phyloP scores from a whole-genome alignment of 1,140 invertebrate species.

The Ostrea edulis region DNA sequence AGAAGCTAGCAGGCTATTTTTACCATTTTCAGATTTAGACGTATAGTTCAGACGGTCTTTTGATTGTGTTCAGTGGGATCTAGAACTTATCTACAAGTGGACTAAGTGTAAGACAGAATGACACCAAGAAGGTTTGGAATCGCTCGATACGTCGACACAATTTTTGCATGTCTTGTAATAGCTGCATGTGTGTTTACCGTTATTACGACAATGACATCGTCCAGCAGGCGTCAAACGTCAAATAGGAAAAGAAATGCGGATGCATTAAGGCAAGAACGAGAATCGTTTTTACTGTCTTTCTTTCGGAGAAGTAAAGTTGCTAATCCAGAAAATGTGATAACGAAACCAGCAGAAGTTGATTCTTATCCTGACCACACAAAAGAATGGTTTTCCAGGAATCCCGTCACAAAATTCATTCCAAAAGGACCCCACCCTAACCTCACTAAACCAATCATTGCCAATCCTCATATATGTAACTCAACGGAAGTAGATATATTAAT shows the following conservation, averaged over 20 bases:
- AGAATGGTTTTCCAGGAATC: not conserved
- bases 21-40: constrained; percentile 28
- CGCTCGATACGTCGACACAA: not conserved
- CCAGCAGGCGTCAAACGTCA: not conserved
- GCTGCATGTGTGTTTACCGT: constrained; percentile 7
- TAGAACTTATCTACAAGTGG: not conserved
- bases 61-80: not conserved
- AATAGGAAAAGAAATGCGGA: not conserved
- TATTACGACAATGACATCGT: not conserved
- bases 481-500: constrained; percentile 62
- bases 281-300: not conserved
- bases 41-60: not conserved
- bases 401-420: not conserved
- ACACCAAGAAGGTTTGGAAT: not conserved
- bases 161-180: not conserved
- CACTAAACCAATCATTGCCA: not conserved
- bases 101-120: not conserved
- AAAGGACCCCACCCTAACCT: not conserved
- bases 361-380: not conserved
- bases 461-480: constrained; percentile 12
- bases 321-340: not conserved
- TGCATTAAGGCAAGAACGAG: not conserved
- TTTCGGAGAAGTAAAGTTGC: not conserved
- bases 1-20: constrained; percentile 28
- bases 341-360: not conserved